Evolutionary conservation across 2,113 vertebrate species (phyloP).

Genomic region (Menura novaehollandiae): DNA sequence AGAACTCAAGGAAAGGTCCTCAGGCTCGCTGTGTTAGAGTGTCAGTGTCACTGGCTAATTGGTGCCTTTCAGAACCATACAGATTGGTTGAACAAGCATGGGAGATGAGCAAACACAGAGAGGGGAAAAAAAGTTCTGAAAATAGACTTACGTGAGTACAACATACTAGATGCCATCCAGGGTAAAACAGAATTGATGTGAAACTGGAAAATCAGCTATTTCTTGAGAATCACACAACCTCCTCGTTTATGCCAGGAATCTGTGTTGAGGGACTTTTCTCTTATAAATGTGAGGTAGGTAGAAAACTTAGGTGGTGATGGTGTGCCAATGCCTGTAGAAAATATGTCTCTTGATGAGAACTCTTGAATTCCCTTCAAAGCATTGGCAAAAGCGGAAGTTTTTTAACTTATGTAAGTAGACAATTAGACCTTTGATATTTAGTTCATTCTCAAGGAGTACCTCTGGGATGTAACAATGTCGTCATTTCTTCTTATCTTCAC

Average conservation of each 20-base stretch:
- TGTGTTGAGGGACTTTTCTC: not conserved
- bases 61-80: not conserved
- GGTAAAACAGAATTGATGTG: not conserved
- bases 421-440: not conserved
- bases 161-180: not conserved
- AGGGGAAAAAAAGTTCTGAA: not conserved
- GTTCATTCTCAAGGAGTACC: not conserved
- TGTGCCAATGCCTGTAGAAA: not conserved
- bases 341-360: not conserved
- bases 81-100: not conserved
- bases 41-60: not conserved
- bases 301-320: not conserved
- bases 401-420: not conserved
- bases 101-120: not conserved
- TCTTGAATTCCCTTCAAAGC: not conserved
- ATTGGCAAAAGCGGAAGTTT: not conserved
- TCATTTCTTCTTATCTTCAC: not conserved
- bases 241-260: not conserved
- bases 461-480: not conserved
- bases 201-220: not conserved
- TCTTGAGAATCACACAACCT: fast-evolving
- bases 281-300: too few species aligned
- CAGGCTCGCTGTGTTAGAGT: not conserved
- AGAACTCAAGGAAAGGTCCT: not conserved
- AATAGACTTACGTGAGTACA: not conserved